Evolutionary conservation across 92 coral and sea anemone genomes (phyloP).

Genomic region (Pocillopora meandrina): DNA sequence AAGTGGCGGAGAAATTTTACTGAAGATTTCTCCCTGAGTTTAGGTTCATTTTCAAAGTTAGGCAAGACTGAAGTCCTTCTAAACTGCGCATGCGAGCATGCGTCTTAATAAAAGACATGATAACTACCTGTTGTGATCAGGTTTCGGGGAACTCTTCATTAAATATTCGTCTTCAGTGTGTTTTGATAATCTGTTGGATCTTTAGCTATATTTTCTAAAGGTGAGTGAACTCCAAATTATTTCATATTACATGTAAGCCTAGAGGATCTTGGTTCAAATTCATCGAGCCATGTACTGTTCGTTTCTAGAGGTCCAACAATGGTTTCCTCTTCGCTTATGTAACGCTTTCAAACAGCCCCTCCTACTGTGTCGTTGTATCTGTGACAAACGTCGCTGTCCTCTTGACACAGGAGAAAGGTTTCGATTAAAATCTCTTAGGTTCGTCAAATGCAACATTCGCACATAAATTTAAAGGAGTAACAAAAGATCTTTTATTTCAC

Average conservation of each 20-base stretch:
- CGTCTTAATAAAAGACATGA: conserved; percentile 11
- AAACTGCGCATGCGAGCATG: conserved; percentile 40
- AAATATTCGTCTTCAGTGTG: conserved; percentile 39
- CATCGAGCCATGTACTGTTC: not conserved
- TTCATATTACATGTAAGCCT: not conserved
- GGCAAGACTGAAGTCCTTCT: not conserved
- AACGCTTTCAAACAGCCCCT: not conserved
- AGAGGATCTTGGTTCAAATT: not conserved
- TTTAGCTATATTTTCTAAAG: conserved; percentile 39
- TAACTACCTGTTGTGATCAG: conserved; percentile 19
- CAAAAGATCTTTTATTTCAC: not conserved
- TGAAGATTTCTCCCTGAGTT: too few species aligned
- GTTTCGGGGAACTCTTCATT: conserved; percentile 17
- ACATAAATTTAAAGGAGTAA: not conserved
- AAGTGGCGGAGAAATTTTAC: too few species aligned
- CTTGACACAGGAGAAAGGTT: not conserved
- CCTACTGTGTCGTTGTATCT: not conserved
- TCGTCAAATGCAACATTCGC: not conserved
- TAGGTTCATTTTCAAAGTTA: too few species aligned
- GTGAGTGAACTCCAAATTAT: conserved; percentile 18
- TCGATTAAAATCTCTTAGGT: conserved; percentile 1
- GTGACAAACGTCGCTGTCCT: not conserved
- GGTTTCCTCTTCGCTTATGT: not conserved
- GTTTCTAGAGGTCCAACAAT: not conserved
- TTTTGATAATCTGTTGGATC: conserved; percentile 43